phyloP scores from a whole-genome alignment of 2,113 vertebrate species.

The Sinocyclocheilus anophthalmus region DNA sequence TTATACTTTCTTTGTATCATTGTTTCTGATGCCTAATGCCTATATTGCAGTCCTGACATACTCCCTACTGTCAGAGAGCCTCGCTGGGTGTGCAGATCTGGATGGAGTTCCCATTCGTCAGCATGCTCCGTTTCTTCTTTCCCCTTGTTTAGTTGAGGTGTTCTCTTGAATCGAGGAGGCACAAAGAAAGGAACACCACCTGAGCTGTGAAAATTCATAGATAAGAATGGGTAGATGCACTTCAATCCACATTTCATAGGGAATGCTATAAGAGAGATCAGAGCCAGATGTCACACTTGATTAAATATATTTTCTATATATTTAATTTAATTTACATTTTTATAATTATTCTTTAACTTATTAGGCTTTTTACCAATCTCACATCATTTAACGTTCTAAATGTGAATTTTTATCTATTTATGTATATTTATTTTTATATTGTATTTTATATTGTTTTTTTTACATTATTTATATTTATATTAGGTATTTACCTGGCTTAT shows the following conservation, averaged over 20 bases:
- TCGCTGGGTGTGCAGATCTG: slow-evolving; percentile 63
- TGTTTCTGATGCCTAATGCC: background rate
- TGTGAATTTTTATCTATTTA: too few relatives aligned
- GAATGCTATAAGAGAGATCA: background rate
- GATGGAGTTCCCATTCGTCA: slow-evolving; percentile 56
- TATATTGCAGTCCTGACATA: slow-evolving; percentile 57
- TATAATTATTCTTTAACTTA: too few relatives aligned
- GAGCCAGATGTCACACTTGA: background rate
- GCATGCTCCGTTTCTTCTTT: slow-evolving; percentile 63
- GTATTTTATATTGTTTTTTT: too few relatives aligned
- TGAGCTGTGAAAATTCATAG: slow-evolving; percentile 52
- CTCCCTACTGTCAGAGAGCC: slow-evolving; percentile 72
- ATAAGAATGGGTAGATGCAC: background rate
- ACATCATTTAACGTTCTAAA: too few relatives aligned
- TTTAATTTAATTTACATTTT: too few relatives aligned
- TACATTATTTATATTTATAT: too few relatives aligned
- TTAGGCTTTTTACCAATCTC: too few relatives aligned
- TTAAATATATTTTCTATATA: too few relatives aligned
- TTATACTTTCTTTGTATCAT: background rate
- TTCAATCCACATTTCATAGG: background rate
- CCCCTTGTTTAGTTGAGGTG: slow-evolving; percentile 59
- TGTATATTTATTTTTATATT: too few relatives aligned
- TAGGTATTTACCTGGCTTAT: too few relatives aligned
- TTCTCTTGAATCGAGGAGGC: slow-evolving; percentile 75
- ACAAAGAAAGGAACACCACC: slow-evolving; percentile 82